These are phyloP conservation scores for Phallusia fumigata DNA, from an alignment of 23 tunicate species.

Conservation along the genomic window DNA sequence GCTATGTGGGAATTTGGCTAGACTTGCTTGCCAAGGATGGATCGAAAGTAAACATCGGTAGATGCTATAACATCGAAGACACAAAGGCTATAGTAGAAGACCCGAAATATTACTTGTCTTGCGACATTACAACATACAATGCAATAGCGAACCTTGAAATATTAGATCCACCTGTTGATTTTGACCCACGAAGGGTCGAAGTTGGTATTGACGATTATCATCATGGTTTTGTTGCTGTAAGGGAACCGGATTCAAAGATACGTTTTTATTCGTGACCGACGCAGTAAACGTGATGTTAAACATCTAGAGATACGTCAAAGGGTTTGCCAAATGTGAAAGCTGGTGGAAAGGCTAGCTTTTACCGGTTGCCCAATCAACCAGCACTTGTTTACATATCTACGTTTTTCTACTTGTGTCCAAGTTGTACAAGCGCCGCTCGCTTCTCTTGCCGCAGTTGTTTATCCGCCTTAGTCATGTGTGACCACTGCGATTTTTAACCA, in stretches of 20 bases:
- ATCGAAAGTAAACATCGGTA: background rate
- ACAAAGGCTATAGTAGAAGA: background rate
- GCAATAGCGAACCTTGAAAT: background rate
- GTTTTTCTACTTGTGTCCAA: too few relatives aligned
- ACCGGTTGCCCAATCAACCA: too few relatives aligned
- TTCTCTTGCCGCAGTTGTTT: too few relatives aligned
- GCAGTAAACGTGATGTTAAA: too few relatives aligned
- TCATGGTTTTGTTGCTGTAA: background rate
- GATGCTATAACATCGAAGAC: background rate
- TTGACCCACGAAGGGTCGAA: background rate
- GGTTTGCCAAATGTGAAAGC: too few relatives aligned
- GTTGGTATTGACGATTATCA: slow-evolving; percentile 2
- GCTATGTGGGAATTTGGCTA: background rate
- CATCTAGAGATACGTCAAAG: too few relatives aligned
- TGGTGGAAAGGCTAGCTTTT: too few relatives aligned
- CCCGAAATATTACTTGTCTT: background rate
- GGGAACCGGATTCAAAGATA: background rate
- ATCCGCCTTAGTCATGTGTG: too few relatives aligned
- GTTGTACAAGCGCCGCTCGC: too few relatives aligned
- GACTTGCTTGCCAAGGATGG: background rate
- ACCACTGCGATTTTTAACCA: too few relatives aligned
- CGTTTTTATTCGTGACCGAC: background rate
- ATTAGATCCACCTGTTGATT: background rate
- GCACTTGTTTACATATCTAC: too few relatives aligned
- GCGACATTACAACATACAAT: background rate